Evolutionary conservation across 2,888 invertebrate genomes (phyloP).

Genomic region (Lasioglossum calceatum): DNA sequence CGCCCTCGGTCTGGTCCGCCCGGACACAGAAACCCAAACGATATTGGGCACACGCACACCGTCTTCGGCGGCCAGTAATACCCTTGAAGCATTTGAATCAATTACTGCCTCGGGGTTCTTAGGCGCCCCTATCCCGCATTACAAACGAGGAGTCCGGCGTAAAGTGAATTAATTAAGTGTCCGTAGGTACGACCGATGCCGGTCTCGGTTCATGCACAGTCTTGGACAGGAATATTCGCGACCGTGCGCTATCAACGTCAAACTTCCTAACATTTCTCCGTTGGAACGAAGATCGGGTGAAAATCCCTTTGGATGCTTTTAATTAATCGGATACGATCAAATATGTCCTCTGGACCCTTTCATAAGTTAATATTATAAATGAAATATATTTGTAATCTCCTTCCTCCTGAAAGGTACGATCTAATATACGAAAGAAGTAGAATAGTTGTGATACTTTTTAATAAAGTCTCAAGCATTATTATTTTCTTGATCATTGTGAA

Average conservation of each 20-base stretch:
- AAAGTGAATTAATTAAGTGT: constrained; percentile 82
- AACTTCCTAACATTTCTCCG: background rate
- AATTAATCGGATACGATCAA: background rate
- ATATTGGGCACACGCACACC: constrained; percentile 35
- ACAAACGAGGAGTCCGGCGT: constrained; percentile 73
- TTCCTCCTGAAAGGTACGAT: background rate
- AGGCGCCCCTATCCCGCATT: constrained; percentile 73
- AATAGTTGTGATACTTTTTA: background rate
- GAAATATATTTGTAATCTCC: background rate
- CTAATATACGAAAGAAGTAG: background rate
- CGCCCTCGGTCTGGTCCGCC: constrained; percentile 19
- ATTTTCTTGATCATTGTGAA: too few relatives aligned
- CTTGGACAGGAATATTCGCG: constrained; percentile 41
- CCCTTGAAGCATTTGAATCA: constrained; percentile 80
- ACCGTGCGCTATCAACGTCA: constrained; percentile 12
- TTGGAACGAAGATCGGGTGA: background rate
- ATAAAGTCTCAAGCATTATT: background rate
- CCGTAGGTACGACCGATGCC: constrained; percentile 60
- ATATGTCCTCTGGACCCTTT: background rate
- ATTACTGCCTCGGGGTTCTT: constrained; percentile 77
- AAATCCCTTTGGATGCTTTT: background rate
- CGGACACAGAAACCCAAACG: constrained; percentile 26
- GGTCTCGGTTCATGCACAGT: constrained; percentile 30
- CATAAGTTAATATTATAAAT: background rate
- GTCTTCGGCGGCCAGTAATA: constrained; percentile 63